Evolutionary conservation across 2,888 invertebrate species (phyloP).

Genomic region (Brachyptera putata): DNA sequence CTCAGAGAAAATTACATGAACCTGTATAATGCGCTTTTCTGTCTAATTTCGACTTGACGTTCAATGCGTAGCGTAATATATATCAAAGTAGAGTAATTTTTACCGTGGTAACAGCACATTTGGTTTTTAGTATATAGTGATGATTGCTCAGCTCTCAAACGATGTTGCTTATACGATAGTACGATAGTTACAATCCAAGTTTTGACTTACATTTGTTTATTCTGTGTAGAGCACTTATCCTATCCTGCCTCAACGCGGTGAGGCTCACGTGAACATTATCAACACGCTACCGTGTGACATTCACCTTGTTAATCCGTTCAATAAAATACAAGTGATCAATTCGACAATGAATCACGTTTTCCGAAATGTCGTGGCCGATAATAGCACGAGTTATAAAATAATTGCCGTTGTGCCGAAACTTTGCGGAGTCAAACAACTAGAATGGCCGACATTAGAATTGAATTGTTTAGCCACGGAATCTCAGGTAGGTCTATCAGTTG

Average conservation of each 20-base stretch:
- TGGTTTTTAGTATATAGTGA: no score
- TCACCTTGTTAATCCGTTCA: constrained; percentile 42
- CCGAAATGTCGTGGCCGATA: constrained; percentile 41
- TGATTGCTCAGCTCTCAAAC: no score
- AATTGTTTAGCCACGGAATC: constrained; percentile 39
- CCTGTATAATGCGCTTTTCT: no score
- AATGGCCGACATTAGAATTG: constrained; percentile 38
- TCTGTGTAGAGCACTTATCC: constrained; percentile 47
- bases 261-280: constrained; percentile 55
- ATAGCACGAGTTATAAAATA: constrained; percentile 41
- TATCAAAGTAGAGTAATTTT: no score
- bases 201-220: no score
- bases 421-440: constrained; percentile 42
- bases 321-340: constrained; percentile 38
- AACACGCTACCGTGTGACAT: constrained; percentile 61
- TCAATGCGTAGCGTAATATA: no score
- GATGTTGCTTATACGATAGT: no score
- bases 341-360: constrained; percentile 41
- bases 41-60: no score
- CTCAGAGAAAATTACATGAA: no score
- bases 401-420: constrained; percentile 40
- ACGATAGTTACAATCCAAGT: no score
- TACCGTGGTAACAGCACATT: no score
- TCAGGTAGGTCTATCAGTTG: constrained; percentile 39
- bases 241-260: constrained; percentile 41